Percentiles rank a stretch among this genome's conserved stretches.
phyloP scores from a whole-genome alignment of 2,113 vertebrate species.

The Chelonoidis abingdonii region DNA sequence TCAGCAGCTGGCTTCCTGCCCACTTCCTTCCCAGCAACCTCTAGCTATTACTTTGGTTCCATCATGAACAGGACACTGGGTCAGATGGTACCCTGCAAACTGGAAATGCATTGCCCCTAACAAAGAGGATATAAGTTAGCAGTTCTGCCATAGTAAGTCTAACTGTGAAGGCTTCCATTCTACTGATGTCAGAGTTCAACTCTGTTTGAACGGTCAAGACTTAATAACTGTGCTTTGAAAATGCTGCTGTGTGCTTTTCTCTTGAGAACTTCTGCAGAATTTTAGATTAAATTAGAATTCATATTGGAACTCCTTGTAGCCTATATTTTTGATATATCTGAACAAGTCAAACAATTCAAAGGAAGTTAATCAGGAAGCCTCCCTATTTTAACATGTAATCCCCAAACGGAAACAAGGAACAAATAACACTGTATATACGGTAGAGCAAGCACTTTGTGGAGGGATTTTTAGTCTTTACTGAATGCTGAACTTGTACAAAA shows the following conservation, averaged over 20 bases:
- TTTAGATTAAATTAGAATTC: slow-evolving; percentile 47
- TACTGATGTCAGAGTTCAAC: slow-evolving; percentile 42
- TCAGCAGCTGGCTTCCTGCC: not conserved
- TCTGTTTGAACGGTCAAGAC: slow-evolving; percentile 44
- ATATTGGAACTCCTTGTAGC: not conserved
- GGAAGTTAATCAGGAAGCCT: slow-evolving; percentile 4
- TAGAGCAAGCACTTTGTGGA: not conserved
- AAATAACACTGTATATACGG: not conserved
- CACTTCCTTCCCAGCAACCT: not conserved
- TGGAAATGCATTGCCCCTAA: not conserved
- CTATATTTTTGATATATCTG: not conserved
- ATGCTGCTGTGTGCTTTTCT: not conserved
- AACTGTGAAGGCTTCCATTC: slow-evolving; percentile 47
- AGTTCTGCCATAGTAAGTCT: slow-evolving; percentile 21
- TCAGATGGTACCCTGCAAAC: slow-evolving; percentile 4
- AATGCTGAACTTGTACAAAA: not conserved
- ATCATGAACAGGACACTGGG: not conserved
- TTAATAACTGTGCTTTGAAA: slow-evolving; percentile 27
- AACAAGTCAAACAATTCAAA: slow-evolving; percentile 36
- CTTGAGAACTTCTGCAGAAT: slow-evolving; percentile 20
- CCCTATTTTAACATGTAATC: not conserved
- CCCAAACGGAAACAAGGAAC: not conserved
- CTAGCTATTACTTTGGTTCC: not conserved
- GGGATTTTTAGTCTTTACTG: not conserved
- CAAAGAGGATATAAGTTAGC: slow-evolving; percentile 12